phyloP scores from a whole-genome alignment of 2,888 invertebrate species.

The Clostera curtula region DNA sequence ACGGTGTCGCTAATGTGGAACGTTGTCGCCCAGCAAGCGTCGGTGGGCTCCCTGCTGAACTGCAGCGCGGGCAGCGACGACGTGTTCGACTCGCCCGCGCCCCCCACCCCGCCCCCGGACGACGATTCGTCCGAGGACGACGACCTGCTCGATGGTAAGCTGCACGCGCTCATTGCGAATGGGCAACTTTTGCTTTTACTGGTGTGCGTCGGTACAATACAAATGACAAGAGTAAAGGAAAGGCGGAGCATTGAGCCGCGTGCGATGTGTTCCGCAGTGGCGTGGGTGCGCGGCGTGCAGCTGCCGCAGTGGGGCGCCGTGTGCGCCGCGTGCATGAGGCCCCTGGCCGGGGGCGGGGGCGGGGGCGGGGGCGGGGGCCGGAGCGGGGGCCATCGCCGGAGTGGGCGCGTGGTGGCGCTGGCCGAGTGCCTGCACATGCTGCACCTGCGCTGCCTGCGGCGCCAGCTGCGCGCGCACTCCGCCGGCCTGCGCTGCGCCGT shows the following conservation, averaged over 20 bases:
- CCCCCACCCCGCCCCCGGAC: conserved; percentile 9
- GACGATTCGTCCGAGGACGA: conserved; percentile 15
- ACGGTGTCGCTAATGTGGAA: not conserved
- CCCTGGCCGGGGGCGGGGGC: conserved; percentile 44
- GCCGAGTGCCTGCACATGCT: conserved; percentile 85
- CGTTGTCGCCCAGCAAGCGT: conserved; percentile 41
- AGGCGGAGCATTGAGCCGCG: no score
- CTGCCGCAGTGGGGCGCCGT: conserved; percentile 79
- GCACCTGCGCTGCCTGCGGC: conserved; percentile 86
- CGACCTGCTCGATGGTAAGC: conserved; percentile 26
- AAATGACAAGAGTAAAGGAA: no score
- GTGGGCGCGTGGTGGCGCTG: conserved; percentile 80
- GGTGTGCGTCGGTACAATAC: not conserved
- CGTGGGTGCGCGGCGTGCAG: conserved; percentile 81
- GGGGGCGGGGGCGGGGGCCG: no score
- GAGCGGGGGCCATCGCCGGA: conserved; percentile 62
- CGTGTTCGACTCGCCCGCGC: conserved; percentile 68
- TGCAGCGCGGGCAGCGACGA: conserved; percentile 84
- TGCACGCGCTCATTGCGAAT: no score
- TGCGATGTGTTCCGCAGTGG: conserved; percentile 32
- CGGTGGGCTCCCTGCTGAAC: conserved; percentile 80
- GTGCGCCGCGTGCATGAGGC: conserved; percentile 82
- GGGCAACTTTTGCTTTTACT: no score
- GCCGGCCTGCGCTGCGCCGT: not conserved
- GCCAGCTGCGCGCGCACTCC: conserved; percentile 6